Base-by-base conservation (phyloP, 2,888 invertebrate genomes). In the Metopia argyrocephala region DNA sequence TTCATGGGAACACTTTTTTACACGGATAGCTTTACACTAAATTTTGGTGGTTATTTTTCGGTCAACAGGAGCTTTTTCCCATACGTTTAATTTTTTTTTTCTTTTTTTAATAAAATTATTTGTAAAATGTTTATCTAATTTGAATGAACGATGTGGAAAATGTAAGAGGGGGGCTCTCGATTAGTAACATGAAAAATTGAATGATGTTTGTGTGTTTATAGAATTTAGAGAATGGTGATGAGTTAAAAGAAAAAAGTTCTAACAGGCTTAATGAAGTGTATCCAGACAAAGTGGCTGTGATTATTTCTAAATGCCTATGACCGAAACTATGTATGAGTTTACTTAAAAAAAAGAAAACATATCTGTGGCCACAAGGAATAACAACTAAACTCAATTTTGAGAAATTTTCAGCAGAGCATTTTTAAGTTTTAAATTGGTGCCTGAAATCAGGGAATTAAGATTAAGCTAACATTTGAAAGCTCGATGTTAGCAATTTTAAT, bases 1-100 rank as follows among this genome's bases (percentile, higher is more conserved):
- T n/a, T 38, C 38, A 25, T 38, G 50, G 25, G 50, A 74, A 74
- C 27, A 65, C 28, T 31, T 62, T n/a, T n/a, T 71, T 54, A 27
- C 62, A 62, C 62, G 62, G 66, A 38, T 52, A 38, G 27, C 50
- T 65, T 65, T 50, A 3, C 23, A 45, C 7, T 7, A 31, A 15
- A 28, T 57, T 74, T 66, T 57, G 54, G 57, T 59, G 65, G 48
- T 50, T 59, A 59, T 50, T 65, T 59, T 74, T 48, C 45, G 25
- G 46, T 25, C n/a, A 59, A 31, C 54, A 27, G 21, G 21, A 62
- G 52, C 45, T 54, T 52, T 52, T 31, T 5, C 25, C 7, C 15
- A 21, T 52, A 38, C 20, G 23, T 50, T 71, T 71, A 38, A 38
- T 38, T 15, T 38, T 15, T 38, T 38, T 12, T 38, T 9, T 38